Evolutionary conservation across 2,888 invertebrate species (phyloP).

Genomic region (Apeira syringaria): DNA sequence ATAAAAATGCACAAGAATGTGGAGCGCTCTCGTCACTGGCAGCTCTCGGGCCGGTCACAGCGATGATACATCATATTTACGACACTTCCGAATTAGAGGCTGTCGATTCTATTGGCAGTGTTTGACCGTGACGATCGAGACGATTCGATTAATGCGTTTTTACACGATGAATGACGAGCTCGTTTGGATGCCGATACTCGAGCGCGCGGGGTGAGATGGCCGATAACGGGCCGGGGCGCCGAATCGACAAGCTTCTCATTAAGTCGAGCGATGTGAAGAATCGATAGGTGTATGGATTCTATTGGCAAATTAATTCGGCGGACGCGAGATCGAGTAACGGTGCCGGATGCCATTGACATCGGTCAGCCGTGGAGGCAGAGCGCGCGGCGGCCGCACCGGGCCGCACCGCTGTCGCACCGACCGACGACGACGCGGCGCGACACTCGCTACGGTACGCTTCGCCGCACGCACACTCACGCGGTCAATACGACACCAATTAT

Average conservation of each 20-base stretch:
- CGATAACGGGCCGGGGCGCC: constrained; percentile 63
- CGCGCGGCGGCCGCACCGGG: constrained; percentile 46
- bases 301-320: constrained; percentile 80
- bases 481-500: constrained; percentile 11
- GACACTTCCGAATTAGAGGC: constrained; percentile 40
- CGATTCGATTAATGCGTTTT: constrained; percentile 55
- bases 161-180: constrained; percentile 47
- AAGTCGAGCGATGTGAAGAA: constrained; percentile 67
- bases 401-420: too few species aligned
- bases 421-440: constrained; percentile 37
- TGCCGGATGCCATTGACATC: constrained; percentile 79
- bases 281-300: constrained; percentile 69
- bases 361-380: constrained; percentile 66
- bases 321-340: constrained; percentile 80
- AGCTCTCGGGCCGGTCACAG: constrained; percentile 50
- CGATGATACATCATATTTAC: constrained; percentile 46
- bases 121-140: constrained; percentile 62
- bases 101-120: constrained; percentile 53
- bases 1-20: constrained; percentile 55
- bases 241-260: constrained; percentile 67
- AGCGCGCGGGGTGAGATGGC: constrained; percentile 59
- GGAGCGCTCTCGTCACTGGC: constrained; percentile 52
- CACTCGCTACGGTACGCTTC: constrained; percentile 30
- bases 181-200: constrained; percentile 42
- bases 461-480: constrained; percentile 12